Evolutionary conservation across 2,888 invertebrate species (phyloP).

Genomic region (Escarpia spicata): DNA sequence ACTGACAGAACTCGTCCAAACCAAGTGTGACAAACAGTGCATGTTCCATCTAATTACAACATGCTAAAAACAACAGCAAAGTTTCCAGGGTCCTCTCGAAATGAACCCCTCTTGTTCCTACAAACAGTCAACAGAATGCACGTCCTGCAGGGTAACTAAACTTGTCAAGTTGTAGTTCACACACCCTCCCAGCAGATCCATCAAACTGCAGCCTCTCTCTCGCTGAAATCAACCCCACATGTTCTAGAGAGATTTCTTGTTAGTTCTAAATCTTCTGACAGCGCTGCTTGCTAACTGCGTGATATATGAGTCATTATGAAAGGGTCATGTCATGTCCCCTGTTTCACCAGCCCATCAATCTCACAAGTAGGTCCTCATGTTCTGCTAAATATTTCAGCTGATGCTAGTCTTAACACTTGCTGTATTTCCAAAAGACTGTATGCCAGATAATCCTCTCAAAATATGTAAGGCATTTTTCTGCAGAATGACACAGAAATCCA

Average conservation of each 20-base stretch:
- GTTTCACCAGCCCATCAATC: neutral
- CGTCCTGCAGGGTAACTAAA: neutral
- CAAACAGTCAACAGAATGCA: neutral
- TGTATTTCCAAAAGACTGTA: neutral
- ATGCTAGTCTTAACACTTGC: neutral
- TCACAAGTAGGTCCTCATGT: neutral
- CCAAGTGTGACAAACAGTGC: neutral
- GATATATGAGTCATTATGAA: neutral
- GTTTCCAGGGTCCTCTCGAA: neutral
- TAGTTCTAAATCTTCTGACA: neutral
- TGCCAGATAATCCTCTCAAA: too few relatives aligned
- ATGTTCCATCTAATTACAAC: neutral
- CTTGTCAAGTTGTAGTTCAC: neutral
- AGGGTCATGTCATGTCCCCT: neutral
- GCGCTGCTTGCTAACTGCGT: neutral
- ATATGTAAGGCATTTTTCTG: too few relatives aligned
- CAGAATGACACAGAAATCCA: too few relatives aligned
- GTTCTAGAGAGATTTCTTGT: neutral
- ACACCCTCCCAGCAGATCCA: constrained; percentile 3
- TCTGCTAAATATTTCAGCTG: neutral
- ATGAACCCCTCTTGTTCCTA: neutral
- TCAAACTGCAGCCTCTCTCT: neutral
- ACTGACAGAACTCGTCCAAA: neutral
- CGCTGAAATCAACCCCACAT: neutral
- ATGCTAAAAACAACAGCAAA: neutral